These are phyloP conservation scores for Eupleurogrammus muticus DNA, from an alignment of 2,797 vertebrate genomes.

Conservation along the genomic window DNA sequence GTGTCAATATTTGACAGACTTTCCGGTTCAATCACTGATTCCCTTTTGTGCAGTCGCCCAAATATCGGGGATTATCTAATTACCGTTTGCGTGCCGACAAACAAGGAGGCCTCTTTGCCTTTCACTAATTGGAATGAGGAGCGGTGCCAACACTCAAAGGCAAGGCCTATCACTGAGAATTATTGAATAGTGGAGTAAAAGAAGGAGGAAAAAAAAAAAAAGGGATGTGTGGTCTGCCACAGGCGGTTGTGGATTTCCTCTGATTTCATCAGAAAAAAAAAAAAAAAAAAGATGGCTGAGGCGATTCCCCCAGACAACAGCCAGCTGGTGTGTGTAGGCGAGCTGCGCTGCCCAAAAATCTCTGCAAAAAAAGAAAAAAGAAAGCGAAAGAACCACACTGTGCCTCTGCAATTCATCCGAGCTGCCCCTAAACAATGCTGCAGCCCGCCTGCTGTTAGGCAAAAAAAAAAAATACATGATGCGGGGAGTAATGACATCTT, in stretches of 20 bases:
- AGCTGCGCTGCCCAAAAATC: conserved; percentile 64
- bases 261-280: conserved; percentile 80
- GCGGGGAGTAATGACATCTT: conserved; percentile 40
- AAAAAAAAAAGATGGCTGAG: conserved; percentile 69
- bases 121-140: conserved; percentile 76
- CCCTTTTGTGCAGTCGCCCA: conserved; percentile 76
- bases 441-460: conserved; percentile 49
- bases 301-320: conserved; percentile 75
- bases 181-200: conserved; percentile 64
- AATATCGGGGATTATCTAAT: conserved; percentile 83
- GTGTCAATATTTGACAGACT: conserved; percentile 80
- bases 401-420: conserved; percentile 62
- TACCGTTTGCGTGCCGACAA: conserved; percentile 77
- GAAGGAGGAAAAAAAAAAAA: conserved; percentile 18
- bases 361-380: conserved; percentile 57
- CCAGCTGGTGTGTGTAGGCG: conserved; percentile 76
- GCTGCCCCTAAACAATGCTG: conserved; percentile 55
- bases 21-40: conserved; percentile 78
- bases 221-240: conserved; percentile 70
- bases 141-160: conserved; percentile 67
- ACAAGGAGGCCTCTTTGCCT: conserved; percentile 78
- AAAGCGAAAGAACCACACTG: conserved; percentile 65
- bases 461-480: too few relatives aligned
- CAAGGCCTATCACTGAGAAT: conserved; percentile 74
- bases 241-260: conserved; percentile 77